Conservation (phyloP, 2,113 vertebrate species). For the Zingel zingel region DNA sequence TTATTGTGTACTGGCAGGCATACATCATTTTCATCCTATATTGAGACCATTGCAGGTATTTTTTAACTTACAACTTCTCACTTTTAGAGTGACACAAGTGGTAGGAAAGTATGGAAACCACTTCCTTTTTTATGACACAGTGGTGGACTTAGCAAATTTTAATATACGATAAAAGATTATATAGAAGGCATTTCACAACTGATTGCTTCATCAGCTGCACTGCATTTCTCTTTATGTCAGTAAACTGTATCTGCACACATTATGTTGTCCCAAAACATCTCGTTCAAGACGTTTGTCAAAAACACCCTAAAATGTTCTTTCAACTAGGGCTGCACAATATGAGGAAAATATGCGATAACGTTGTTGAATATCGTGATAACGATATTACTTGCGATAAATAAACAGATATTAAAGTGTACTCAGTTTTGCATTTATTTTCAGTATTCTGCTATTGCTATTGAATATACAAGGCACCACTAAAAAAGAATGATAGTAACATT, state of each 20-base stretch:
- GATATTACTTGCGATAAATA: too few species aligned
- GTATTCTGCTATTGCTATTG: too few species aligned
- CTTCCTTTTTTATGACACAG: constrained; percentile 5
- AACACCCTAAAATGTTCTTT: background rate
- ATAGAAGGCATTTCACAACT: background rate
- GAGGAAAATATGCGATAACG: too few species aligned
- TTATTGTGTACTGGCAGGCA: background rate
- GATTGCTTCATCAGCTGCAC: background rate
- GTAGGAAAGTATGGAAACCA: background rate
- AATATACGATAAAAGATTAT: background rate
- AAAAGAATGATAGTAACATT: too few species aligned
- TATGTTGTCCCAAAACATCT: background rate
- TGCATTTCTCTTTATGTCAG: background rate
- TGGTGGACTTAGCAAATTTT: background rate
- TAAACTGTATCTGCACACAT: background rate
- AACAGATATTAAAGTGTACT: too few species aligned
- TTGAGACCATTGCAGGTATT: background rate
- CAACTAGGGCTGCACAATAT: too few species aligned
- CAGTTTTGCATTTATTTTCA: too few species aligned
- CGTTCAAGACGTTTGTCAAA: background rate
- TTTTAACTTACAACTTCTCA: background rate
- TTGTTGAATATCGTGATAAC: too few species aligned
- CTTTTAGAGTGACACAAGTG: background rate
- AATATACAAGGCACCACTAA: too few species aligned
- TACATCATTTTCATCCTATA: background rate